Base-by-base conservation (phyloP, 2,113 vertebrate genomes). In the rat (Rattus norvegicus) region DNA sequence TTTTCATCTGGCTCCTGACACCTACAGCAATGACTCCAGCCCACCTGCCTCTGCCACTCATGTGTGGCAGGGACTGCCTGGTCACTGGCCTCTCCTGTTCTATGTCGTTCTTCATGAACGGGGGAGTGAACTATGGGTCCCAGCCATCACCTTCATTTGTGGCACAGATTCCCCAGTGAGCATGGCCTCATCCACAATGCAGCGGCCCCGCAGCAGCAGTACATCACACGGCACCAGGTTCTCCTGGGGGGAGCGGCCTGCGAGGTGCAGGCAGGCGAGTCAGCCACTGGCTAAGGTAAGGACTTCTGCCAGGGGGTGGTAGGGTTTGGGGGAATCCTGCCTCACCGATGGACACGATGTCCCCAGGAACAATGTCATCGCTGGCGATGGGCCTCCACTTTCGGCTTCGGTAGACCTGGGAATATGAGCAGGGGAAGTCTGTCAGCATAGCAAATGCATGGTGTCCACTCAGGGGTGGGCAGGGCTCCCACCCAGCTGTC, bases 151-250 rank as follows among this genome's bases (percentile, higher is more conserved):
- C 99, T 99, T 99, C 99, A 99, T 99, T 97, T 99, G 99, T 0
- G 99, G 99, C 43, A 99, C 99, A 0, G 99, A 99, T 96, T 99
- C 99, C 77, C 99, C 99, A 0, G 99, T 99, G 93, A 99, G 98
- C 99, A 99, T 99, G 0, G 99, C 99, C 97, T 99, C 99, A 0
- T 99, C 99, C 67, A 99, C 99, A 1, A 99, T 99, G 92, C 99
- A 99, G 81, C 99, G 98, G 2, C 99, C 99, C 0, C 99, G 98
- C 0, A 99, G 98, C 47, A 99, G 98, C 77, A 99, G 98, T 75
- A 99, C 99, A 0, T 99, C 99, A 4, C 99, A 99, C 0, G 99
- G 99, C 30, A 99, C 99, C 73, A 99, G 96, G 96, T 99, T 99
- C 67, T 99, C 99, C 49, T 99, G 99, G 0, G 99, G 99, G 0